phyloP scores from a whole-genome alignment of 2,113 vertebrate genomes.

The Microcebus jonahi region DNA sequence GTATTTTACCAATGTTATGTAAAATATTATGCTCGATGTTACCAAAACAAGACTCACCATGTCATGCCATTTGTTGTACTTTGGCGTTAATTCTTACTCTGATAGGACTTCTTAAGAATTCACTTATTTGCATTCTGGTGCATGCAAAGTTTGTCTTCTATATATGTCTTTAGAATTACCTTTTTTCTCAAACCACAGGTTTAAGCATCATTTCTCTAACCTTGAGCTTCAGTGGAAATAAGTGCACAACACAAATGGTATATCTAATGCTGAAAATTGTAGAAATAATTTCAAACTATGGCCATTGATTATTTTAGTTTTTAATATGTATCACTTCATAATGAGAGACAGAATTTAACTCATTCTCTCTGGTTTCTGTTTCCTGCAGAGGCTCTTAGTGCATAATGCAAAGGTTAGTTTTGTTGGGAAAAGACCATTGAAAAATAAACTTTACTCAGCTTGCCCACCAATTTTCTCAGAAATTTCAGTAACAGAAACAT shows the following conservation, averaged over 20 bases:
- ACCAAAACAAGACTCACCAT: neutral
- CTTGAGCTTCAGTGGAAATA: conserved; percentile 16
- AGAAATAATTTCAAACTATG: neutral
- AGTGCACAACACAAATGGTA: neutral
- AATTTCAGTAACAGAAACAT: conserved; percentile 28
- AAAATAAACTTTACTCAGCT: conserved; percentile 33
- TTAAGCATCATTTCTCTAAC: neutral
- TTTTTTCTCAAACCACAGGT: neutral
- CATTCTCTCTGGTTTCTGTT: conserved; percentile 34
- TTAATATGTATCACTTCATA: neutral
- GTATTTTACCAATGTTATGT: neutral
- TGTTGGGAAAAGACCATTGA: conserved; percentile 15
- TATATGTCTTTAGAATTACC: neutral
- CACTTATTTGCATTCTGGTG: neutral
- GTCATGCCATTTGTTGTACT: neutral
- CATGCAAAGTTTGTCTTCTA: neutral
- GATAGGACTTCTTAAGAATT: neutral
- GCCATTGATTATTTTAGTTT: neutral
- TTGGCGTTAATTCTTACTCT: neutral
- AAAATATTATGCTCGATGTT: conserved; percentile 13
- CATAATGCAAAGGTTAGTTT: conserved; percentile 36
- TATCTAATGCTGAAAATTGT: neutral
- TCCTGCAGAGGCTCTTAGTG: neutral
- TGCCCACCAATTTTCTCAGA: conserved; percentile 41
- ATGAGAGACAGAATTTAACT: neutral